Percentiles rank a stretch among this genome's conserved stretches.
These are phyloP conservation scores for Drosophila siamana DNA, from an alignment of 2,888 invertebrate genomes.

Conservation along the genomic window DNA sequence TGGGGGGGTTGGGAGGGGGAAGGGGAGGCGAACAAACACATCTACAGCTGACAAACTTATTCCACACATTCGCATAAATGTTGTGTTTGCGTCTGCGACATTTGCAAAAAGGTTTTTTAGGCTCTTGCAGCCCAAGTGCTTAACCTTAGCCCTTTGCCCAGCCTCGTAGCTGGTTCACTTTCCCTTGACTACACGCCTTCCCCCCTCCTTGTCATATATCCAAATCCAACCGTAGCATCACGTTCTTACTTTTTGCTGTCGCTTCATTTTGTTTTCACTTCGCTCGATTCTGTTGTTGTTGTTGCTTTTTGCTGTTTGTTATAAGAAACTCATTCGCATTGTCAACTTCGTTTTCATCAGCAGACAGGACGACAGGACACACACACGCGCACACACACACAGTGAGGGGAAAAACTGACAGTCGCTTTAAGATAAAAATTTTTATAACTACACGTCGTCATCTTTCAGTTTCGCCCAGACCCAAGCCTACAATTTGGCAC, in stretches of 20 bases:
- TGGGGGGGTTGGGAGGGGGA: too few relatives aligned
- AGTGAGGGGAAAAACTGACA: constrained; percentile 57
- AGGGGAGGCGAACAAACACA: neutral
- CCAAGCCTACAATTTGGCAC: constrained; percentile 56
- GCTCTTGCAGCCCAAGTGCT: constrained; percentile 52
- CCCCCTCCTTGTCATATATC: constrained; percentile 14
- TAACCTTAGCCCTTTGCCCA: constrained; percentile 58
- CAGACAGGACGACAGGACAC: constrained; percentile 21
- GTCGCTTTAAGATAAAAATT: constrained; percentile 75
- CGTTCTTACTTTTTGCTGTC: constrained; percentile 78
- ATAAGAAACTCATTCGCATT: constrained; percentile 80
- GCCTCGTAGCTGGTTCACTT: neutral
- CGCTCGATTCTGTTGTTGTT: constrained; percentile 16
- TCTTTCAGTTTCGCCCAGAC: constrained; percentile 37
- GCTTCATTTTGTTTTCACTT: constrained; percentile 75
- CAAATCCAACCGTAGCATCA: constrained; percentile 56
- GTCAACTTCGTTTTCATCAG: constrained; percentile 80
- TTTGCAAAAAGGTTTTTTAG: constrained; percentile 39
- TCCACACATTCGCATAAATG: constrained; percentile 53
- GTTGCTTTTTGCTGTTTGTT: constrained; percentile 45
- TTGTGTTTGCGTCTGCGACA: constrained; percentile 58
- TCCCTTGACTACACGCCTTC: too few relatives aligned
- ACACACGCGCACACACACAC: constrained; percentile 8
- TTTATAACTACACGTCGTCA: constrained; percentile 76
- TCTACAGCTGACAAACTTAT: constrained; percentile 30